Evolutionary conservation across 2,113 vertebrate genomes (phyloP).

Genomic region (Reinhardtius hippoglossoides): DNA sequence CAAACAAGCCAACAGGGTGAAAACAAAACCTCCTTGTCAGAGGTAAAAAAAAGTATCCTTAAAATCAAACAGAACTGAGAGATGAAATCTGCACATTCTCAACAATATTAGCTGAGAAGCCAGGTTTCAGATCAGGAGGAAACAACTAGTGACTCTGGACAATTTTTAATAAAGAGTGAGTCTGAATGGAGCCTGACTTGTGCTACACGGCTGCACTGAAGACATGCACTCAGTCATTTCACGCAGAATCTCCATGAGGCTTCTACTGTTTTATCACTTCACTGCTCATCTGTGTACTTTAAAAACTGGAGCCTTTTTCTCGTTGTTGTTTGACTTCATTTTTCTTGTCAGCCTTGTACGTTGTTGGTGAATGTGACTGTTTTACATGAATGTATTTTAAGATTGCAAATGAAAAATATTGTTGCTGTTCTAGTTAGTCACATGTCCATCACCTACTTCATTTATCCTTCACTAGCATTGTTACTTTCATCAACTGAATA

Average conservation of each 20-base stretch:
- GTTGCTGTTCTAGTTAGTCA: too few relatives aligned
- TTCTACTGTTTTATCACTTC: neutral
- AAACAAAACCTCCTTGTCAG: too few relatives aligned
- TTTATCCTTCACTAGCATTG: too few relatives aligned
- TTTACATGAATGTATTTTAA: constrained; percentile 32
- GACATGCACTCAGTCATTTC: neutral
- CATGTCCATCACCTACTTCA: too few relatives aligned
- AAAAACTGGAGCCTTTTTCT: constrained; percentile 53
- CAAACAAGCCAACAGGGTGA: too few relatives aligned
- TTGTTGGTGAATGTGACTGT: constrained; percentile 17
- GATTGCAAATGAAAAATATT: neutral
- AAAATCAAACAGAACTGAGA: too few relatives aligned
- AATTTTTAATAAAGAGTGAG: neutral
- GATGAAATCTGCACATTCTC: too few relatives aligned
- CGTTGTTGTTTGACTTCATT: neutral
- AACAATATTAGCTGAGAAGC: too few relatives aligned
- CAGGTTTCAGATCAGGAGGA: too few relatives aligned
- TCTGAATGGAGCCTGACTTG: neutral
- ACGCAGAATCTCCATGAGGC: constrained; percentile 6
- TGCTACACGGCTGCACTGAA: neutral
- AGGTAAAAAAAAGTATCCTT: too few relatives aligned
- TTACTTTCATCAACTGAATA: too few relatives aligned
- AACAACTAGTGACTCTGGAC: too few relatives aligned
- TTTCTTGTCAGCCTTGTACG: constrained; percentile 24
- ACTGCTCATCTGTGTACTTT: constrained; percentile 1